Evolutionary conservation across 2,888 invertebrate species (phyloP).

Genomic region (Leucozona laternaria): DNA sequence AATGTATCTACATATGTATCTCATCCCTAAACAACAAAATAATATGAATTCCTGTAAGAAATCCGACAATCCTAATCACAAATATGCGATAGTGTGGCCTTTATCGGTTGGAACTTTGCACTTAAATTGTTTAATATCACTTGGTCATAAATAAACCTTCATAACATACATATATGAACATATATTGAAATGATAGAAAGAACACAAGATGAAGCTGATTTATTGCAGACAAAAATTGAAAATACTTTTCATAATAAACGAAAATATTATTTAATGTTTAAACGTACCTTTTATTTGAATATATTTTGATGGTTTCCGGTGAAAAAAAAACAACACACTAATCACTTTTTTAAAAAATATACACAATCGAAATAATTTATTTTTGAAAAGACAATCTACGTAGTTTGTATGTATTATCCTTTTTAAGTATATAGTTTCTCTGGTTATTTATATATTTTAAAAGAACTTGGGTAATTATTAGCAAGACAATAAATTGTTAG

Average conservation of each 20-base stretch:
- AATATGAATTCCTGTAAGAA: not conserved
- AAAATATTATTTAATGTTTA: not conserved
- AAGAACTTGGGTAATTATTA: not conserved
- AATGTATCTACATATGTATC: not conserved
- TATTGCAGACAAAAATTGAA: not conserved
- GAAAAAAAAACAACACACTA: conserved; percentile 12
- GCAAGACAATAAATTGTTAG: not conserved
- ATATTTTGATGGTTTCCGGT: not conserved
- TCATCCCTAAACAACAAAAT: not conserved
- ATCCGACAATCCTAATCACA: conserved; percentile 34
- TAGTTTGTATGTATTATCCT: not conserved
- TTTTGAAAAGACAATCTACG: not conserved
- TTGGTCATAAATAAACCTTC: conserved; percentile 14
- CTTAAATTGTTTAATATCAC: conserved; percentile 17
- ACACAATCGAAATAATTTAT: conserved; percentile 1
- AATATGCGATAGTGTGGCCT: conserved; percentile 22
- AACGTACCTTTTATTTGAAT: conserved; percentile 47
- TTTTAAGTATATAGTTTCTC: not conserved
- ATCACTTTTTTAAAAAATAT: conserved; percentile 33
- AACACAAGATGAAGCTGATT: not conserved
- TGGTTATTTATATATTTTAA: not conserved
- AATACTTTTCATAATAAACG: not conserved
- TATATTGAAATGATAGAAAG: conserved; percentile 13
- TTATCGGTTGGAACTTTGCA: conserved; percentile 43
- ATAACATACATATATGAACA: not conserved